Evolutionary conservation across 2,113 vertebrate genomes (phyloP).

Genomic region (Pelobates fuscus): DNA sequence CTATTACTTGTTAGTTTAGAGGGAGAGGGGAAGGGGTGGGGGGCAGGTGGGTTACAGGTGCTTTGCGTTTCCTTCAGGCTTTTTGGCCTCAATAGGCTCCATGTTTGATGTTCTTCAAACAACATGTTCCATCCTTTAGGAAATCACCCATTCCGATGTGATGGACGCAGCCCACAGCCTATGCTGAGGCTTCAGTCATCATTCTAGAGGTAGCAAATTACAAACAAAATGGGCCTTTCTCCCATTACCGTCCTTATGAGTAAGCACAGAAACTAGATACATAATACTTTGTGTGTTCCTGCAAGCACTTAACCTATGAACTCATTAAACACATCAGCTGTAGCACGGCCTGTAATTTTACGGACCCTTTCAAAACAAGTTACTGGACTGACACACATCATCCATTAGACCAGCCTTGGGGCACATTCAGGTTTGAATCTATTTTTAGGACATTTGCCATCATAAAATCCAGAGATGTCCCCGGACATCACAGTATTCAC

Average conservation of each 20-base stretch:
- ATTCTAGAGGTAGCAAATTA: neutral
- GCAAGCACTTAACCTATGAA: slow-evolving; percentile 16
- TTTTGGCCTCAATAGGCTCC: neutral
- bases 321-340: slow-evolving; percentile 12
- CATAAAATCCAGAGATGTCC: too few species aligned
- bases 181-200: too few species aligned
- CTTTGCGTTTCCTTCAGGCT: neutral
- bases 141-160: too few species aligned
- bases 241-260: neutral
- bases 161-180: too few species aligned
- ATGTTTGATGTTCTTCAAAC: neutral
- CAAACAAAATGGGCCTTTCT: neutral
- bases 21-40: too few species aligned
- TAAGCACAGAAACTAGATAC: neutral
- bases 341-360: neutral
- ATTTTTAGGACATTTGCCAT: too few species aligned
- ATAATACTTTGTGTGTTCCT: neutral
- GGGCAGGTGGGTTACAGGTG: too few species aligned
- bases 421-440: too few species aligned
- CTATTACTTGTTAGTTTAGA: too few species aligned
- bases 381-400: too few species aligned
- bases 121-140: neutral
- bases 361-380: neutral
- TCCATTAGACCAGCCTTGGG: too few species aligned
- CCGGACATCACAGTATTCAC: too few species aligned